phyloP scores from a whole-genome alignment of 2,113 vertebrate species.

The Mungos mungo region DNA sequence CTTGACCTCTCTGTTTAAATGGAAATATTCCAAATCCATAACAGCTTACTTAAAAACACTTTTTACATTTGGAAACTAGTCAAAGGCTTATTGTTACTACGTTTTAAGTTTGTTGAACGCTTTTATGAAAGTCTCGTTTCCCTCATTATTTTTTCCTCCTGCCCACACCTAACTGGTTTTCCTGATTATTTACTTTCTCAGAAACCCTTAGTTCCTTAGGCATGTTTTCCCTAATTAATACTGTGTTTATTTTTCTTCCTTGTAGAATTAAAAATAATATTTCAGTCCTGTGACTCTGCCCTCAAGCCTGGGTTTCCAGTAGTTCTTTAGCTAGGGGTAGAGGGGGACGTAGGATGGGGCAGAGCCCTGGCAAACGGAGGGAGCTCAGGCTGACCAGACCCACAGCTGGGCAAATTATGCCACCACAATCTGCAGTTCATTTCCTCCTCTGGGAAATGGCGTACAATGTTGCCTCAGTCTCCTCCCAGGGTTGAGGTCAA shows the following conservation, averaged over 20 bases:
- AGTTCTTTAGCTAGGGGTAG: background rate
- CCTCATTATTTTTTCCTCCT: too few relatives aligned
- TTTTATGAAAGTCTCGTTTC: background rate
- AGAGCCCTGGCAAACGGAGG: background rate
- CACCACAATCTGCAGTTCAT: background rate
- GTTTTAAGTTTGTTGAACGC: background rate
- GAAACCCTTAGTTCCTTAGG: background rate
- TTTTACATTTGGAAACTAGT: background rate
- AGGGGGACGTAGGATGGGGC: background rate
- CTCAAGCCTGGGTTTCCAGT: background rate
- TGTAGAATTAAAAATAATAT: background rate
- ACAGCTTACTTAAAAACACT: background rate
- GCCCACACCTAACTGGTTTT: background rate
- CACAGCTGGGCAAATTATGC: fast-evolving
- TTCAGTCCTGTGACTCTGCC: background rate
- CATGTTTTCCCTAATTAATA: background rate
- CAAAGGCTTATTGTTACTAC: background rate
- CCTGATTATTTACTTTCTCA: background rate
- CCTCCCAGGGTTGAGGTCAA: fast-evolving
- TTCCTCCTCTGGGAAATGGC: background rate
- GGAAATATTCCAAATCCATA: background rate
- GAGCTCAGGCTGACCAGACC: background rate
- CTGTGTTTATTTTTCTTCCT: background rate
- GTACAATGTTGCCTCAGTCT: background rate
- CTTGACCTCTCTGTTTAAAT: background rate